These are phyloP conservation scores for Lithosia quadra DNA, from an alignment of 2,888 invertebrate genomes.

Conservation along the genomic window DNA sequence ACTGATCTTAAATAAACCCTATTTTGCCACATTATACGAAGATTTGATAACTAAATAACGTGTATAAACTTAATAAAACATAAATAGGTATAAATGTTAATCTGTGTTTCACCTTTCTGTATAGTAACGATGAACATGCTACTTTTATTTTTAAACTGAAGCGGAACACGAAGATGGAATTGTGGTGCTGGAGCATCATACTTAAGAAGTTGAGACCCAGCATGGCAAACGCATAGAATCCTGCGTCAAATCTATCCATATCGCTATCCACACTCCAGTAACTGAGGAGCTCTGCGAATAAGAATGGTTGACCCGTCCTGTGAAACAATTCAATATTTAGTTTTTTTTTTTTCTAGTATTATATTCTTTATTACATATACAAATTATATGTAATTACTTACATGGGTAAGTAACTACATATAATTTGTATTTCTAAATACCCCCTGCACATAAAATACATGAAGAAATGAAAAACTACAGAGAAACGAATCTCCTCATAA, in stretches of 20 bases:
- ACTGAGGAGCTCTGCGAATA: slow-evolving; percentile 82
- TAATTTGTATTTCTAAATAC: no score
- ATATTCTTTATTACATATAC: no score
- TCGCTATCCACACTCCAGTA: slow-evolving; percentile 82
- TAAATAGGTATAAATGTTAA: not conserved
- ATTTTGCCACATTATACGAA: not conserved
- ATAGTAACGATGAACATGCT: slow-evolving; percentile 91
- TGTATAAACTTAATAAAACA: not conserved
- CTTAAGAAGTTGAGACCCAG: slow-evolving; percentile 82
- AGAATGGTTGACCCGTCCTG: slow-evolving; percentile 84
- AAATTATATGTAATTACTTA: no score
- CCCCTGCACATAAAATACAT: no score
- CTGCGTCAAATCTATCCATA: slow-evolving; percentile 80
- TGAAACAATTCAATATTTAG: slow-evolving; percentile 29
- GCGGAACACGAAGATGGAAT: slow-evolving; percentile 87
- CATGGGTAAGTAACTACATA: no score
- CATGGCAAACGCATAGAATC: slow-evolving; percentile 84
- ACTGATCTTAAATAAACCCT: no score
- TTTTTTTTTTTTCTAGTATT: not conserved
- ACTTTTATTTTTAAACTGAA: slow-evolving; percentile 91
- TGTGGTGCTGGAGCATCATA: slow-evolving; percentile 90
- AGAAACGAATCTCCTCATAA: no score
- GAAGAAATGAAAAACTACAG: no score
- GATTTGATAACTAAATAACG: not conserved
- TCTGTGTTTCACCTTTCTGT: slow-evolving; percentile 90